phyloP scores from a whole-genome alignment of 30 jellyfish, hydroid and myxozoan genomes.

The Turritopsis dohrnii region DNA sequence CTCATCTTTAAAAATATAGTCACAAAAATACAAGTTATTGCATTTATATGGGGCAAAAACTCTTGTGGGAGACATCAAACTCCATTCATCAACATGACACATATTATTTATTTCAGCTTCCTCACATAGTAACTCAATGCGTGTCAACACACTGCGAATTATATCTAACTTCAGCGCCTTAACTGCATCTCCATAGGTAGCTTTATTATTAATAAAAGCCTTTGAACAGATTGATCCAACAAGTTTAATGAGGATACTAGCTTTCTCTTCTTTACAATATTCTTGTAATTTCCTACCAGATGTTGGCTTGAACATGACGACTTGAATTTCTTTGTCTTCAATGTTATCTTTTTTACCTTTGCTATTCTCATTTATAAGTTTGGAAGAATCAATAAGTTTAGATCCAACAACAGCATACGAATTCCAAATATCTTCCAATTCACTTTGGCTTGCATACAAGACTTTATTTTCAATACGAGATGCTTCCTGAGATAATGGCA shows the following conservation, averaged over 20 bases:
- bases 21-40: constrained; percentile 52
- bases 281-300: neutral
- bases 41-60: constrained; percentile 47
- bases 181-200: constrained; percentile 82
- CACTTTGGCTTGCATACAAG: constrained; percentile 57
- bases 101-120: constrained; percentile 94
- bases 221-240: constrained; percentile 53
- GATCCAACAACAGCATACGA: constrained; percentile 49
- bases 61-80: constrained; percentile 85
- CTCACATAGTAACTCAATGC: constrained; percentile 85
- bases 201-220: constrained; percentile 64
- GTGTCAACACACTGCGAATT: constrained; percentile 65
- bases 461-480: constrained; percentile 47
- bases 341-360: neutral
- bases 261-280: neutral
- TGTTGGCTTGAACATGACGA: constrained; percentile 5
- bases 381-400: constrained; percentile 38
- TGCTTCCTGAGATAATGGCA: constrained; percentile 70
- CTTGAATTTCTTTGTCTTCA: constrained; percentile 7
- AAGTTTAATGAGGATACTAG: constrained; percentile 46
- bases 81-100: constrained; percentile 91
- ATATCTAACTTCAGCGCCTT: constrained; percentile 77
- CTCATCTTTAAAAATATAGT: constrained; percentile 78
- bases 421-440: constrained; percentile 65
- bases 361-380: constrained; percentile 15